Conservation (phyloP, 1,140 invertebrate species). For the Drosophila tristis region DNA sequence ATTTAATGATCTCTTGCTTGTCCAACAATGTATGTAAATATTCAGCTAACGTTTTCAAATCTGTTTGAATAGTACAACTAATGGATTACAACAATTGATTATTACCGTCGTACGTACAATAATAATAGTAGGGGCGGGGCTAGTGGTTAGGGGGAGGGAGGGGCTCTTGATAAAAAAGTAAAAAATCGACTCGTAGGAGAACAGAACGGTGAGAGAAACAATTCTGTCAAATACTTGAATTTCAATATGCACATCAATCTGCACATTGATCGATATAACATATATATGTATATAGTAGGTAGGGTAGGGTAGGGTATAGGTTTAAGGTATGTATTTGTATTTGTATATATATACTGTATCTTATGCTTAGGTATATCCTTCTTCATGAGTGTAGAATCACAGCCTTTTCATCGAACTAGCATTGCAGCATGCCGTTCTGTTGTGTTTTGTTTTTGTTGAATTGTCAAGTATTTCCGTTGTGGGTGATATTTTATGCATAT, state of each 20-base stretch:
- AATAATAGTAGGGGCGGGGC: too few species aligned
- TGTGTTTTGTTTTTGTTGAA: slow-evolving; percentile 55
- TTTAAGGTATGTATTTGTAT: slow-evolving; percentile 26
- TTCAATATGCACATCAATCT: slow-evolving; percentile 12
- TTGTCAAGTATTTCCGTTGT: slow-evolving; percentile 71
- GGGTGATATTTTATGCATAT: slow-evolving; percentile 47
- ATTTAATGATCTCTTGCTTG: slow-evolving; percentile 67
- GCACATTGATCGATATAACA: slow-evolving; percentile 5
- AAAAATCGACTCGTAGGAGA: slow-evolving; percentile 52
- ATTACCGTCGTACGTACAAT: slow-evolving; percentile 19
- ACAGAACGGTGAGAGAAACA: slow-evolving; percentile 36
- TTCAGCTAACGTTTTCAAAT: slow-evolving; percentile 66
- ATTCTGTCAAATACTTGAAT: slow-evolving; percentile 63
- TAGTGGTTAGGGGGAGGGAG: slow-evolving; percentile 8
- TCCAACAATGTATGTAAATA: slow-evolving; percentile 81
- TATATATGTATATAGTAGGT: slow-evolving; percentile 24
- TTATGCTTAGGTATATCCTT: slow-evolving; percentile 72
- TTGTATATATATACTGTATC: slow-evolving; percentile 36
- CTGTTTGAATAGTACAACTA: slow-evolving; percentile 61
- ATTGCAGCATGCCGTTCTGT: slow-evolving; percentile 42
- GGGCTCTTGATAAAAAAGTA: slow-evolving; percentile 58
- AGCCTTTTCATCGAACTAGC: slow-evolving; percentile 76
- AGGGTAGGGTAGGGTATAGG: not conserved
- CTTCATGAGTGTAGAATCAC: slow-evolving; percentile 83
- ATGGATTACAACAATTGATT: slow-evolving; percentile 59